Conservation (phyloP, 2,888 invertebrate genomes). For the Epistrophe eligans region DNA sequence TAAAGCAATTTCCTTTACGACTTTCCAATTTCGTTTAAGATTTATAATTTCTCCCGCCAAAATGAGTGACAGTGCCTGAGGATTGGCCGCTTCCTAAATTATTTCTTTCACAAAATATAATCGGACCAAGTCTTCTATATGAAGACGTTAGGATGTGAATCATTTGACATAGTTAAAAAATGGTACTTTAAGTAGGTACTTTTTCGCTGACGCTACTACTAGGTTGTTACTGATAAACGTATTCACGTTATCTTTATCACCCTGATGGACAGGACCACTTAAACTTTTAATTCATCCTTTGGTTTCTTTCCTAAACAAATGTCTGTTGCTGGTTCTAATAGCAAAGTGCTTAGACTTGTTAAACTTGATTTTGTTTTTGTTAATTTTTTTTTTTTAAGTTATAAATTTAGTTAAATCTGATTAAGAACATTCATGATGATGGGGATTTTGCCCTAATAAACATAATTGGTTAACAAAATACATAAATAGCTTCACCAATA, state of each 20-base stretch:
- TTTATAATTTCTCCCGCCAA: too few species aligned
- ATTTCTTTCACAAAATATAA: too few species aligned
- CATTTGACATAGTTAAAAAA: too few species aligned
- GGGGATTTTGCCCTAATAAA: slow-evolving; percentile 65
- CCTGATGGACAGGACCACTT: background rate
- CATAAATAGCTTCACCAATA: slow-evolving; percentile 31
- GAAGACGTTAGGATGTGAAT: too few species aligned
- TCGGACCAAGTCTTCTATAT: too few species aligned
- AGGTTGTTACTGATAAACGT: too few species aligned
- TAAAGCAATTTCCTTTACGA: too few species aligned
- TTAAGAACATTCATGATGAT: slow-evolving; percentile 21
- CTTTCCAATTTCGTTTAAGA: too few species aligned
- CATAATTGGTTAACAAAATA: slow-evolving; percentile 51
- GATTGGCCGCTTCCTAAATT: too few species aligned
- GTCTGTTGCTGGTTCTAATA: background rate
- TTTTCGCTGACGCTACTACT: too few species aligned
- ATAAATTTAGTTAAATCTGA: slow-evolving; percentile 1
- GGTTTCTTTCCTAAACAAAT: background rate
- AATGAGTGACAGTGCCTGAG: too few species aligned
- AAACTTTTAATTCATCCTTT: background rate
- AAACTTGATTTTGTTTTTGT: slow-evolving; percentile 12
- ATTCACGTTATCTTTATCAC: background rate
- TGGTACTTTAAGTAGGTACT: too few species aligned
- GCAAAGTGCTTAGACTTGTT: background rate
- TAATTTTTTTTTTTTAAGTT: background rate